A percentile compares a stretch with the other conserved stretches of the same genome.
Conservation (phyloP, 2,113 vertebrate species). For the Scomber colias region DNA sequence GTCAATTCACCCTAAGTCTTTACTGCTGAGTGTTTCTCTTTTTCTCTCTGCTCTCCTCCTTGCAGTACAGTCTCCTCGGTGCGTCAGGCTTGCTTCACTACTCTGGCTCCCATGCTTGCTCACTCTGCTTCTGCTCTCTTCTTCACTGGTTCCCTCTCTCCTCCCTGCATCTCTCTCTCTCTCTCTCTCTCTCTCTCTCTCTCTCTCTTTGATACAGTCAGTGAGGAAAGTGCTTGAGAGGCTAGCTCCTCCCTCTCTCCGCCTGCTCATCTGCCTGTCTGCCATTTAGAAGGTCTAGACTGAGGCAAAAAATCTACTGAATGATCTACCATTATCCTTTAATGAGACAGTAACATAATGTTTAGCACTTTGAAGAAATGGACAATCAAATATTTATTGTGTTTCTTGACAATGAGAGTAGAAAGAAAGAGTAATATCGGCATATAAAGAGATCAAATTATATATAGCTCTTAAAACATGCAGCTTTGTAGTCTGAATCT, state of each 20-base stretch:
- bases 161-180: constrained; percentile 11
- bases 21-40: not conserved
- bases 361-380: constrained; percentile 41
- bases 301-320: constrained; percentile 1
- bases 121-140: constrained; percentile 19
- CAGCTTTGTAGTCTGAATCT: not conserved
- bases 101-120: constrained; percentile 29
- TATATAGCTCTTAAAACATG: not conserved
- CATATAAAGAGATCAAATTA: not conserved
- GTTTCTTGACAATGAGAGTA: constrained; percentile 17
- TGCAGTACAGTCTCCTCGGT: not conserved
- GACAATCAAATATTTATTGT: constrained; percentile 36
- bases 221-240: constrained; percentile 49
- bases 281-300: too few species aligned
- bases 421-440: not conserved
- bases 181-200: constrained; percentile 14
- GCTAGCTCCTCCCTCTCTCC: constrained; percentile 54
- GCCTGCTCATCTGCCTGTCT: too few species aligned
- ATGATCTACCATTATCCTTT: constrained; percentile 25
- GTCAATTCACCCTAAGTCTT: constrained; percentile 11
- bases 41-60: constrained; percentile 4
- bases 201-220: constrained; percentile 30
- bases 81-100: constrained; percentile 44
- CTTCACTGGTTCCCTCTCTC: constrained; percentile 29
- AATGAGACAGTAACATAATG: constrained; percentile 26